Conservation (phyloP, 2,113 vertebrate genomes). For the Archilochus colubris region DNA sequence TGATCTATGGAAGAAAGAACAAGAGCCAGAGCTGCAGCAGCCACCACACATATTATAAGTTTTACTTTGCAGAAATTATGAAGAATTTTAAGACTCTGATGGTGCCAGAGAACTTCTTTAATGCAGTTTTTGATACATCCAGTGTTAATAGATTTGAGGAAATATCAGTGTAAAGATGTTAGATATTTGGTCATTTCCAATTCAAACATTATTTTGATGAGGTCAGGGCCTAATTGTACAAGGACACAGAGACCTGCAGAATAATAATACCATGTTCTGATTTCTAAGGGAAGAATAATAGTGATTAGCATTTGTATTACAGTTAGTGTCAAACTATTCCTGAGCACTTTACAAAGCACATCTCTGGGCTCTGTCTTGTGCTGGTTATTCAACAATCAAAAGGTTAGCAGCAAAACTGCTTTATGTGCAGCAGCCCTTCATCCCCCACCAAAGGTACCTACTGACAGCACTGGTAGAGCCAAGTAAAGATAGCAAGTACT, state of each 20-base stretch:
- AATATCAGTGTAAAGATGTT: neutral
- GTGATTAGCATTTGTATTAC: neutral
- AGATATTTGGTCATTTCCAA: neutral
- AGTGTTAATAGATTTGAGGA: neutral
- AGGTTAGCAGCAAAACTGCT: neutral
- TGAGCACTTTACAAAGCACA: neutral
- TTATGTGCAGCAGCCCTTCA: neutral
- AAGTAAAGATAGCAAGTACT: neutral
- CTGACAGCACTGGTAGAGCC: neutral
- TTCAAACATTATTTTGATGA: conserved; percentile 4
- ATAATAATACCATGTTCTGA: neutral
- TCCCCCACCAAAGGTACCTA: neutral
- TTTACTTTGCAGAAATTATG: neutral
- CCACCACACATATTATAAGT: neutral
- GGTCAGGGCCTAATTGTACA: neutral
- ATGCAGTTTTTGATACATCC: neutral
- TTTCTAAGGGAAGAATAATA: neutral
- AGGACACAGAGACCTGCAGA: neutral
- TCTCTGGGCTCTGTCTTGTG: neutral
- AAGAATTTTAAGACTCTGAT: neutral
- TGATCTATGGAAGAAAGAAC: neutral
- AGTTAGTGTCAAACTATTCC: neutral
- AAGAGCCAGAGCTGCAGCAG: neutral
- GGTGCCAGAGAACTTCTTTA: neutral
- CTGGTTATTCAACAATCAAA: neutral